Conservation (phyloP, 1,140 invertebrate species). For the Wasmannia auropunctata region DNA sequence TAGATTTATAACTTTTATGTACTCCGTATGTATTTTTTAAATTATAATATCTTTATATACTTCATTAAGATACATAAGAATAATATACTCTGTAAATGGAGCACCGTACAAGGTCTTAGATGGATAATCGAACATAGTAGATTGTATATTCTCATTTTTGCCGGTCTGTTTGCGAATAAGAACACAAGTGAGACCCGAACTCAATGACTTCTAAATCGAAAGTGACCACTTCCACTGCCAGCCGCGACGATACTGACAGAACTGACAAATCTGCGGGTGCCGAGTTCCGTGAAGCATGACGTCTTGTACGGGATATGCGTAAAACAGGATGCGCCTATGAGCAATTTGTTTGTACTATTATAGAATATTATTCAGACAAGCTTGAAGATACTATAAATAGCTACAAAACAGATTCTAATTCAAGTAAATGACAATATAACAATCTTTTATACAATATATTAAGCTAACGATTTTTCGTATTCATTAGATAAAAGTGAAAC, state of each 20-base stretch:
- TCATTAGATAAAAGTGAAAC: not conserved
- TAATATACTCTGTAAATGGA: not conserved
- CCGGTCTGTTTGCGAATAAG: not conserved
- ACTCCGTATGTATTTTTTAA: not conserved
- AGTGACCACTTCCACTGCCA: slow-evolving; percentile 38
- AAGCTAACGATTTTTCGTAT: not conserved
- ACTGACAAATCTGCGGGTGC: slow-evolving; percentile 3
- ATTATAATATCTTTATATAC: not conserved
- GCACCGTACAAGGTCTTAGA: not conserved
- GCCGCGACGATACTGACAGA: slow-evolving; percentile 54
- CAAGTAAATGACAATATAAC: not conserved
- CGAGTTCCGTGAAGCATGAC: slow-evolving; percentile 74
- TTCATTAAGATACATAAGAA: not conserved
- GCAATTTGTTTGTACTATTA: slow-evolving; percentile 58
- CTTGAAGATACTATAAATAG: slow-evolving; percentile 23
- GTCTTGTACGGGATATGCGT: slow-evolving; percentile 75
- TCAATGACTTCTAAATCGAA: slow-evolving; percentile 12
- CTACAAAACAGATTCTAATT: not conserved
- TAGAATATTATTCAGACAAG: slow-evolving; percentile 36
- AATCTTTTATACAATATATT: not conserved
- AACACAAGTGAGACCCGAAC: not conserved
- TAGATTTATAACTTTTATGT: not conserved
- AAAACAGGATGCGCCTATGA: slow-evolving; percentile 79
- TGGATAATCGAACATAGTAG: not conserved
- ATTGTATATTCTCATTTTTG: not conserved